Conservation (phyloP, 2,888 invertebrate genomes). For the Podabrus alpinus region DNA sequence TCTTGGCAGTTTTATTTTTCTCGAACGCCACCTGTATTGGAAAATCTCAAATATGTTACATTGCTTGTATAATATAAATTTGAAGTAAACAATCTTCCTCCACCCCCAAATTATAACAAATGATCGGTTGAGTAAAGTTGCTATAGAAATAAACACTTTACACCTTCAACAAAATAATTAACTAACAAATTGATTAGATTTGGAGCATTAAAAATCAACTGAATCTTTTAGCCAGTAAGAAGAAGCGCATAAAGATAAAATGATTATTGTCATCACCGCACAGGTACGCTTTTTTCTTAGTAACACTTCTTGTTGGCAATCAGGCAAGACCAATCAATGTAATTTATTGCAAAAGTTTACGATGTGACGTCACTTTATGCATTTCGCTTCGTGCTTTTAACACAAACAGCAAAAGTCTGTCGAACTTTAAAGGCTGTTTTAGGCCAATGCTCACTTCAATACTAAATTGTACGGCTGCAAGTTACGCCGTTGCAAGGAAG, state of each 20-base stretch:
- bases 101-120: background rate
- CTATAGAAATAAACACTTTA: background rate
- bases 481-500: conserved; percentile 16
- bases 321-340: conserved; percentile 51
- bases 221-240: background rate
- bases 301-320: conserved; percentile 41
- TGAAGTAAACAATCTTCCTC: too few relatives aligned
- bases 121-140: too few relatives aligned
- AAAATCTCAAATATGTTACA: too few relatives aligned
- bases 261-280: conserved; percentile 24
- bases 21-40: too few relatives aligned
- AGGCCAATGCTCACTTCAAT: conserved; percentile 9
- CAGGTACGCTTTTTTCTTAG: conserved; percentile 10
- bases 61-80: too few relatives aligned
- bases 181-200: background rate
- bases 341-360: conserved; percentile 51
- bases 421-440: conserved; percentile 12
- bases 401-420: conserved; percentile 42
- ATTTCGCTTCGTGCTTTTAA: conserved; percentile 46
- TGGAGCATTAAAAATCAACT: background rate
- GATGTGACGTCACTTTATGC: conserved; percentile 50
- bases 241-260: conserved; percentile 10
- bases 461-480: conserved; percentile 10
- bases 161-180: background rate
- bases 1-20: too few relatives aligned